phyloP scores from a whole-genome alignment of 2,797 vertebrate species.

The Lophotriccus pileatus region DNA sequence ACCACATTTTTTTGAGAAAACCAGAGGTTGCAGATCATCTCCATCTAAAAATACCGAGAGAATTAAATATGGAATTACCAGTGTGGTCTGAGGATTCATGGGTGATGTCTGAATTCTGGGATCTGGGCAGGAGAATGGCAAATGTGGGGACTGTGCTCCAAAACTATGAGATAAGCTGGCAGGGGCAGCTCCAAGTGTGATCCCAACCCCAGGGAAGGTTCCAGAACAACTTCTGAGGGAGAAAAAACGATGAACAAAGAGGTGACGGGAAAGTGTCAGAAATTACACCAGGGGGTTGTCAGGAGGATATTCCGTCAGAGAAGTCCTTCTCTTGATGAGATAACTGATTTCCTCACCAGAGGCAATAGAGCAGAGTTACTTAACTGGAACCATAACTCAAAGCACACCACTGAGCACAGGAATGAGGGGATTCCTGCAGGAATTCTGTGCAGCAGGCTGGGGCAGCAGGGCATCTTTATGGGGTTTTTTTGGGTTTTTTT shows the following conservation, averaged over 20 bases:
- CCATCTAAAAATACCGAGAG: neutral
- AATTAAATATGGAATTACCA: neutral
- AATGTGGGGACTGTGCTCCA: neutral
- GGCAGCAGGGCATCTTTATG: accelerated
- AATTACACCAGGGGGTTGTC: neutral
- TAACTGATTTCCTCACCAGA: neutral
- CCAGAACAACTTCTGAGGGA: neutral
- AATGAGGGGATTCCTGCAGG: neutral
- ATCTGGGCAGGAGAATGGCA: neutral
- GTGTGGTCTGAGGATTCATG: neutral
- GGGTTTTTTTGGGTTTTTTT: neutral
- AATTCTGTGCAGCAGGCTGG: neutral
- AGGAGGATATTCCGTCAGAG: neutral
- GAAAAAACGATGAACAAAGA: neutral
- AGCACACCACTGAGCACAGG: neutral
- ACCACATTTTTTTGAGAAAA: neutral
- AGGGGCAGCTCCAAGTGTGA: neutral
- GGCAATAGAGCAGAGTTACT: neutral
- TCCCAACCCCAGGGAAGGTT: neutral
- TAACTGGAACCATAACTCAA: neutral
- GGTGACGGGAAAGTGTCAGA: neutral
- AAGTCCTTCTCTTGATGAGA: neutral
- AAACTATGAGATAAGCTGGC: neutral
- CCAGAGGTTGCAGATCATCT: neutral
- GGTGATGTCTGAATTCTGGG: neutral